Percentiles rank a stretch among this genome's conserved stretches.
Conservation (phyloP, 2,797 vertebrate genomes). For the Ptychadena robeensis region DNA sequence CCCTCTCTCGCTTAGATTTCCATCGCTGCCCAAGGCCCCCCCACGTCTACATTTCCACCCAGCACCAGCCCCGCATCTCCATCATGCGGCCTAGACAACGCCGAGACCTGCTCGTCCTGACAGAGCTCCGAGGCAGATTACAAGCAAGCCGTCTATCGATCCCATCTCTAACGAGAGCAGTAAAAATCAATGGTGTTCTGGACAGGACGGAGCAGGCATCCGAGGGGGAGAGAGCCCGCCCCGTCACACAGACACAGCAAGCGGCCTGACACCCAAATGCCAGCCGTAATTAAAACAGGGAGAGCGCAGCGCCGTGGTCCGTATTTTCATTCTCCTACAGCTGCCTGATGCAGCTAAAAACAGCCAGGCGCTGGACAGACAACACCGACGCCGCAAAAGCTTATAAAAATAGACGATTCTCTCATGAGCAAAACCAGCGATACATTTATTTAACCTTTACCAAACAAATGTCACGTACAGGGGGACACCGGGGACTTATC, state of each 20-base stretch:
- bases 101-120: constrained; percentile 6
- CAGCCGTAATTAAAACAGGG: constrained; percentile 16
- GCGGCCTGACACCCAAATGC: constrained; percentile 27
- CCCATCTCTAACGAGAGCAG: constrained; percentile 35
- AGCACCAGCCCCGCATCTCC: not conserved
- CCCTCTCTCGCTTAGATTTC: not conserved
- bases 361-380: not conserved
- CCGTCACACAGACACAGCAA: constrained; percentile 8
- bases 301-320: not conserved
- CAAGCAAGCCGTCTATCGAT: constrained; percentile 48
- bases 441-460: constrained; percentile 17
- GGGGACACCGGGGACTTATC: not conserved
- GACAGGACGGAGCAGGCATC: constrained; percentile 17
- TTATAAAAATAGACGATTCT: constrained; percentile 26
- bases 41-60: not conserved
- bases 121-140: constrained; percentile 8
- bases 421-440: constrained; percentile 19
- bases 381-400: not conserved
- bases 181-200: constrained; percentile 44
- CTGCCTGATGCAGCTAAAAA: constrained; percentile 3
- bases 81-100: not conserved
- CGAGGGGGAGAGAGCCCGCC: constrained; percentile 1
- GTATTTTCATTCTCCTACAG: not conserved
- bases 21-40: not conserved
- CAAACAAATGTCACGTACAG: constrained; percentile 11